A percentile compares a stretch with the other conserved stretches of the same genome.
These are phyloP conservation scores for Yoshiicerus persimilis DNA, from an alignment of 1,140 invertebrate genomes.

Conservation along the genomic window DNA sequence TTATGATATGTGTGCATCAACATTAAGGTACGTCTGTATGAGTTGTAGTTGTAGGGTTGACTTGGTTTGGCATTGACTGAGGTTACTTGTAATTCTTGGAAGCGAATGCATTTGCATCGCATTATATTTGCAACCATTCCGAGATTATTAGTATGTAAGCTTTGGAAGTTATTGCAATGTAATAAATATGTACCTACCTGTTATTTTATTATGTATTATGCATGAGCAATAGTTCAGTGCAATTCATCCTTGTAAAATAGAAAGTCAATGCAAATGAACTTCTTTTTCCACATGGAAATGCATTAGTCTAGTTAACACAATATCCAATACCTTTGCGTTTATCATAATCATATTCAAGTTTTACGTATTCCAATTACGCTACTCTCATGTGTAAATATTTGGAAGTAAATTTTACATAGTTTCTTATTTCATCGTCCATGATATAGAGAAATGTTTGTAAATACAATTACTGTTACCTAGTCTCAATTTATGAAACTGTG, in stretches of 20 bases:
- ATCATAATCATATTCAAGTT: too few relatives aligned
- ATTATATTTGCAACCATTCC: background rate
- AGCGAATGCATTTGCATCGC: background rate
- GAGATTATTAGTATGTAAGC: background rate
- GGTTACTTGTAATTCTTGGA: background rate
- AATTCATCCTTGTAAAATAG: background rate
- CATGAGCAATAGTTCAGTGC: background rate
- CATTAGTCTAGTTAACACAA: too few relatives aligned
- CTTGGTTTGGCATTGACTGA: background rate
- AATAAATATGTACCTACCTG: background rate
- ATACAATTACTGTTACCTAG: too few relatives aligned
- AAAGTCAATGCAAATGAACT: background rate
- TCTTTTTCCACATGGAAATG: too few relatives aligned
- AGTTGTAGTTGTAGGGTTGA: background rate
- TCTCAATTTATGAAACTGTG: too few relatives aligned
- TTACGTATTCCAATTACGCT: too few relatives aligned
- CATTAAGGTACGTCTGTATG: background rate
- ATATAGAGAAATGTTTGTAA: too few relatives aligned
- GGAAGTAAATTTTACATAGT: too few relatives aligned
- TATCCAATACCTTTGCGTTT: too few relatives aligned
- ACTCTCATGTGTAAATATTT: too few relatives aligned
- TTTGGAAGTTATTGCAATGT: background rate
- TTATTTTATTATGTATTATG: background rate
- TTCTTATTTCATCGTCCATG: too few relatives aligned
- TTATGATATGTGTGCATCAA: background rate